These are phyloP conservation scores for Trididemnum nubilum DNA, from an alignment of 23 tunicate genomes.

Conservation along the genomic window DNA sequence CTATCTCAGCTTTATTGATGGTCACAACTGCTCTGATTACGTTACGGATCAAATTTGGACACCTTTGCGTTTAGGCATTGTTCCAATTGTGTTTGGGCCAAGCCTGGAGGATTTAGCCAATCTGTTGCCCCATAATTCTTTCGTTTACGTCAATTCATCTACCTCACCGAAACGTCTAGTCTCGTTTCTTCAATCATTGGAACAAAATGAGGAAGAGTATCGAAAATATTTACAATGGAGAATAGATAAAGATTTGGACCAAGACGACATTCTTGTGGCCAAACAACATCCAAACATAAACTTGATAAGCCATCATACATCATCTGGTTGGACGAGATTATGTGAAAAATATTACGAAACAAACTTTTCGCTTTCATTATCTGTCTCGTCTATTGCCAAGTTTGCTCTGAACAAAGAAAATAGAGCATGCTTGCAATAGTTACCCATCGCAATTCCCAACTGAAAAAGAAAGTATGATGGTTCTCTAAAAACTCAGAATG, in stretches of 20 bases:
- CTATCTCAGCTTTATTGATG: conserved; percentile 24
- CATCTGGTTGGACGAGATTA: conserved; percentile 12
- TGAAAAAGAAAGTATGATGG: too few species aligned
- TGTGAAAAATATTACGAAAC: conserved; percentile 15
- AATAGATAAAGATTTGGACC: background rate
- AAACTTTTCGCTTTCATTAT: background rate
- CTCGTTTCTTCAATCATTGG: background rate
- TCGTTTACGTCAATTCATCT: conserved; percentile 3
- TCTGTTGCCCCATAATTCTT: conserved; percentile 14
- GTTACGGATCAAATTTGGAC: conserved; percentile 7
- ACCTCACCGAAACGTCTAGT: conserved; percentile 5
- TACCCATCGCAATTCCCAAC: too few species aligned
- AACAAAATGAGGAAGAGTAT: conserved; percentile 10
- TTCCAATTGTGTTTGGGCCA: conserved; percentile 24
- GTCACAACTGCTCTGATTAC: conserved; percentile 7
- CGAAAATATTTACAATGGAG: conserved; percentile 15
- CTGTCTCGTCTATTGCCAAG: background rate
- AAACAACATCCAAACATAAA: background rate
- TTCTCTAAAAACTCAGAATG: too few species aligned
- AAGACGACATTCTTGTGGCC: background rate
- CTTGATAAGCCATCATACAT: background rate
- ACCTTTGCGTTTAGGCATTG: conserved; percentile 9
- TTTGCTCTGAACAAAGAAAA: conserved; percentile 15
- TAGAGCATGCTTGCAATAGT: background rate
- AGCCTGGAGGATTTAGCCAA: conserved; percentile 14